Percentiles rank a stretch among this genome's conserved stretches.
These are phyloP conservation scores for Garrulus glandarius DNA, from an alignment of 2,797 vertebrate genomes.

Conservation along the genomic window DNA sequence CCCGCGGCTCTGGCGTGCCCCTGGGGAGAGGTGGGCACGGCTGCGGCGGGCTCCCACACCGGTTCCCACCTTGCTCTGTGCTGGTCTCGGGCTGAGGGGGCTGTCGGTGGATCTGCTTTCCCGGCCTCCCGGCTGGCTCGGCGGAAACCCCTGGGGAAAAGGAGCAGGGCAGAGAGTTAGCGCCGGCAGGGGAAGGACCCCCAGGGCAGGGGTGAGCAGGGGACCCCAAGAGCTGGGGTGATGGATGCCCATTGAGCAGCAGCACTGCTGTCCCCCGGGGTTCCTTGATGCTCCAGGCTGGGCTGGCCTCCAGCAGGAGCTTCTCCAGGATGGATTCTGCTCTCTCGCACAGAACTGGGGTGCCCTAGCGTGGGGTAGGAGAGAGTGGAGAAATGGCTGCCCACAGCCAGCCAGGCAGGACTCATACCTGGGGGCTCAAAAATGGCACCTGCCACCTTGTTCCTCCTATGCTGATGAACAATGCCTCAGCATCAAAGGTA, in stretches of 20 bases:
- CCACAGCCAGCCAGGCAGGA: background rate
- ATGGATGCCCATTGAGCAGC: background rate
- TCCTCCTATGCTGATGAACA: background rate
- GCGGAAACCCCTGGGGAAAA: slow-evolving; percentile 76
- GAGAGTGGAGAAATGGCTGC: background rate
- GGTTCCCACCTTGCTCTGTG: slow-evolving; percentile 92
- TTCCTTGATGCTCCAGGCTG: background rate
- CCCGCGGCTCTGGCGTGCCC: background rate
- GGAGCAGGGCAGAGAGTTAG: slow-evolving; percentile 75
- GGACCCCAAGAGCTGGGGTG: background rate
- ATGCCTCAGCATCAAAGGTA: background rate
- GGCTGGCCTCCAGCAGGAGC: background rate
- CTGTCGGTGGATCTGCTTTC: slow-evolving; percentile 89
- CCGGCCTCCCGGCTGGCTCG: slow-evolving; percentile 87
- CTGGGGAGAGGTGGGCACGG: background rate
- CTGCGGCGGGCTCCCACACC: slow-evolving; percentile 71
- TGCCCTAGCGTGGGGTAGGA: fast-evolving
- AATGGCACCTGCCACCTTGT: background rate
- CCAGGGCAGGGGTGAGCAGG: background rate
- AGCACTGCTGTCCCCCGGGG: background rate
- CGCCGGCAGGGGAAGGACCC: background rate
- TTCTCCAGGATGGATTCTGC: background rate
- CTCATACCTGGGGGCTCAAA: background rate
- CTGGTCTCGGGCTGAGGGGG: slow-evolving; percentile 84
- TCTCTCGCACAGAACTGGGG: background rate